A percentile compares a stretch with the other conserved stretches of the same genome.
phyloP scores from a whole-genome alignment of 2,113 vertebrate species.

The Gymnogyps californianus region DNA sequence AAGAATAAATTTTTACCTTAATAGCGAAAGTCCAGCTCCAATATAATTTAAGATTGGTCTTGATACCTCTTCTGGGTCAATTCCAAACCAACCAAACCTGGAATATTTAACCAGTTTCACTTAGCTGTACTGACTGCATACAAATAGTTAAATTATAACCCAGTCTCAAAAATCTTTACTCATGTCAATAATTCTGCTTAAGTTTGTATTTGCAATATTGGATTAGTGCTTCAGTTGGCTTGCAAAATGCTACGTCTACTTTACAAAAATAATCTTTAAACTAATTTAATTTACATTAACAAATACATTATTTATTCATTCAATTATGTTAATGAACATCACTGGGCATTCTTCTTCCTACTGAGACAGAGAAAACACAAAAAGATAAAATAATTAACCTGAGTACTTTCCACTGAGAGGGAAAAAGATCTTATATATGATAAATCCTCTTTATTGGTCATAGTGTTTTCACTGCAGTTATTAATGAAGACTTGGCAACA shows the following conservation, averaged over 20 bases:
- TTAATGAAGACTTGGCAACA: neutral
- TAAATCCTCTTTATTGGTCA: neutral
- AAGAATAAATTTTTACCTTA: slow-evolving; percentile 75
- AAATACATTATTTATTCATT: neutral
- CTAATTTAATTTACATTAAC: neutral
- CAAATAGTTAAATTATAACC: neutral
- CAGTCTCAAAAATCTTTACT: neutral
- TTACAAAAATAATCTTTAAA: neutral
- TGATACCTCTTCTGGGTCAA: slow-evolving; percentile 80
- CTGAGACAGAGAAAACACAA: neutral
- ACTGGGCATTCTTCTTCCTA: neutral
- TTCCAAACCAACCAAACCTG: slow-evolving; percentile 92
- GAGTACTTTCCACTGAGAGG: neutral
- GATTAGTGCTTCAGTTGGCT: neutral
- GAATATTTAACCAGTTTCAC: slow-evolving; percentile 1
- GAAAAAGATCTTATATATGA: neutral
- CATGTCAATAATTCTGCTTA: neutral
- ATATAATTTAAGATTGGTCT: slow-evolving; percentile 83
- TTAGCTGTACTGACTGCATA: neutral
- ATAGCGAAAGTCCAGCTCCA: slow-evolving; percentile 83
- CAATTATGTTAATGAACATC: neutral
- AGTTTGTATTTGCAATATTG: neutral
- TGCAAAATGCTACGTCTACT: neutral
- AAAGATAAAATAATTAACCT: neutral
- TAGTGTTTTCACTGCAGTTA: neutral